Conservation (phyloP, 1,140 invertebrate genomes). For the Venturia canescens region DNA sequence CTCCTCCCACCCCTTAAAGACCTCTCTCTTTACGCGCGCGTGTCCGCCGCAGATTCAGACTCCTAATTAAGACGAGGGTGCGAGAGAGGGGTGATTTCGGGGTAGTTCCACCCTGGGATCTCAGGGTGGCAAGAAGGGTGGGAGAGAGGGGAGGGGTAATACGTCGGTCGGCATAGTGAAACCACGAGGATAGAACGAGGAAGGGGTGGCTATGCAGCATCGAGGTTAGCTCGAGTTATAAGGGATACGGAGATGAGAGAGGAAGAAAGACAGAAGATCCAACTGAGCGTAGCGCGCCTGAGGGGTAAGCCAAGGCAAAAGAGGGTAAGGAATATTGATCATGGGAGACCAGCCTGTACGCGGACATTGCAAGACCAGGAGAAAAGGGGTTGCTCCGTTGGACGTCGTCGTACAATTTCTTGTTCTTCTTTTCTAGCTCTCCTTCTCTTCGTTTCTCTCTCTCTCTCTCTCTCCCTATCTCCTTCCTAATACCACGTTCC, state of each 20-base stretch:
- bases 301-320: slow-evolving; percentile 74
- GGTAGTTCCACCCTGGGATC: slow-evolving; percentile 68
- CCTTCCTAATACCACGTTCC: slow-evolving; percentile 28
- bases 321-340: slow-evolving; percentile 78
- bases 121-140: too few relatives aligned
- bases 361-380: slow-evolving; percentile 28
- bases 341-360: slow-evolving; percentile 64
- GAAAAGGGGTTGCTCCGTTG: slow-evolving; percentile 27
- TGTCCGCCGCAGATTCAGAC: slow-evolving; percentile 83
- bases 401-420: slow-evolving; percentile 37
- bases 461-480: too few relatives aligned
- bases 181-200: slow-evolving; percentile 10
- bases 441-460: too few relatives aligned
- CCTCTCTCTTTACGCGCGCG: slow-evolving; percentile 79
- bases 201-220: neutral
- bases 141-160: slow-evolving; percentile 50
- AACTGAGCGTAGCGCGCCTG: slow-evolving; percentile 61
- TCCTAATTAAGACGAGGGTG: slow-evolving; percentile 82
- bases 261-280: slow-evolving; percentile 57
- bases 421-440: slow-evolving; percentile 34
- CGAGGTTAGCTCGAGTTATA: slow-evolving; percentile 40
- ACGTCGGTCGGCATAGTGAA: slow-evolving; percentile 18
- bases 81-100: slow-evolving; percentile 70
- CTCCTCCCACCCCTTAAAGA: slow-evolving; percentile 59
- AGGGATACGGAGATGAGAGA: slow-evolving; percentile 52